phyloP scores from a whole-genome alignment of 2,113 vertebrate genomes.

The Mionectes macconnelli region DNA sequence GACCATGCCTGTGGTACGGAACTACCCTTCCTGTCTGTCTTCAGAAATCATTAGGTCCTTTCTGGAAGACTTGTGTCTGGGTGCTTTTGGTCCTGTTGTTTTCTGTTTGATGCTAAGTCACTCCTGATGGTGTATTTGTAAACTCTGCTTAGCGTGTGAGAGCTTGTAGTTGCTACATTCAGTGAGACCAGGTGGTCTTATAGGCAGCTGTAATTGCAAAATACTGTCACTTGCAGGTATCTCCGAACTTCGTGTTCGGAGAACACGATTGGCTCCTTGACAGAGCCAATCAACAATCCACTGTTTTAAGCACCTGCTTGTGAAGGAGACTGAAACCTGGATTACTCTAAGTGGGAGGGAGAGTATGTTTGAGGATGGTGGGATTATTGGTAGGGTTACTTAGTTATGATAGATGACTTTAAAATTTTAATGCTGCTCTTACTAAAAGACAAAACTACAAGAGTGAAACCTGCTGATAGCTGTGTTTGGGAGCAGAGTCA shows the following conservation, averaged over 20 bases:
- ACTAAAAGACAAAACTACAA: background rate
- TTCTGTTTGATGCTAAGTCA: background rate
- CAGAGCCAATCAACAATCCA: background rate
- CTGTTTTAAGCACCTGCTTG: background rate
- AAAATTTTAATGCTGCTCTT: background rate
- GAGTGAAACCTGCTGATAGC: background rate
- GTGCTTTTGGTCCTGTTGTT: background rate
- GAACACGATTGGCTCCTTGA: background rate
- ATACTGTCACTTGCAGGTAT: background rate
- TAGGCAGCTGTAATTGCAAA: background rate
- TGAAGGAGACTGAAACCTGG: background rate
- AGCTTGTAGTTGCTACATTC: background rate
- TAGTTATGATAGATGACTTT: background rate
- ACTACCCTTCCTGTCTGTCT: background rate
- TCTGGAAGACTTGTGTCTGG: background rate
- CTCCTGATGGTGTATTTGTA: background rate
- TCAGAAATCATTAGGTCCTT: background rate
- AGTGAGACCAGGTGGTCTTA: background rate
- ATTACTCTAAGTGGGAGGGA: background rate
- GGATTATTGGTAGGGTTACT: background rate
- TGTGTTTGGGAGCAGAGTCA: background rate
- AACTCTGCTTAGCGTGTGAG: background rate
- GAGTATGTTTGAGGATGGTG: fast-evolving
- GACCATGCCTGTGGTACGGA: background rate
- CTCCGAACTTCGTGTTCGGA: background rate